Base-by-base conservation (phyloP, 2,797 vertebrate genomes). In the Heterohyrax brucei region DNA sequence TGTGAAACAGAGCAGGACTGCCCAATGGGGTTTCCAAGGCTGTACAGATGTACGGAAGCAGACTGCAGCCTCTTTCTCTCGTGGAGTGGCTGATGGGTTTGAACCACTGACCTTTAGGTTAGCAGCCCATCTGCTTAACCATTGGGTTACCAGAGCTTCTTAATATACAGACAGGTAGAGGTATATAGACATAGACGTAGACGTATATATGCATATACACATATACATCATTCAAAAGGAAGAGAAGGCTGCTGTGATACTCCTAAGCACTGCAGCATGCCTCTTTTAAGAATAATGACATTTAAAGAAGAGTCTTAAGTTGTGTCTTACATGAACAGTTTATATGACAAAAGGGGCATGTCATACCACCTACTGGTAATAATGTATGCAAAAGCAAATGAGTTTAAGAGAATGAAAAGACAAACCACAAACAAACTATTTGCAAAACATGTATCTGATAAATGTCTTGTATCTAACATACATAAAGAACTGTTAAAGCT, bases 311-410 rank as follows among this genome's bases (percentile, higher is more conserved):
- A 21, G 44, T 77, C 86, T 93, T 86, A 50, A 79, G 24, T 21
- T 94, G 85, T 72, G 39, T 93, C 46, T 89, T 78, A 8, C 72
- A 89, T 66, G 28, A 82, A 66, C 10, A 53, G n/a, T 79, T 88
- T 50, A 13, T 7, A 50, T 24, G 83, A 66, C 53, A 59, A 24
- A 80, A 85, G 28, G 6, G 21, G 50, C 46, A 13, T 14, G 28
- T 44, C 68, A 30, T 64, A 81, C n/a, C 56, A 26, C 26, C 7
- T 59, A 19, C 7, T 33, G 76, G 79, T 75, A 48, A 70, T 61
- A 26, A 24, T 48, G 14, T 16, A 19, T 16, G 19, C 77, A 61
- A 80, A 80, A 75, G 62, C 76, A 86, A 64, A 62, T 28, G n/a
- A 24, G 30, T 28, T 72, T 33, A 72, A 72, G 68, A 39, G 22